Evolutionary conservation across 2,888 invertebrate species (phyloP).

Genomic region (Lasiommata megera): DNA sequence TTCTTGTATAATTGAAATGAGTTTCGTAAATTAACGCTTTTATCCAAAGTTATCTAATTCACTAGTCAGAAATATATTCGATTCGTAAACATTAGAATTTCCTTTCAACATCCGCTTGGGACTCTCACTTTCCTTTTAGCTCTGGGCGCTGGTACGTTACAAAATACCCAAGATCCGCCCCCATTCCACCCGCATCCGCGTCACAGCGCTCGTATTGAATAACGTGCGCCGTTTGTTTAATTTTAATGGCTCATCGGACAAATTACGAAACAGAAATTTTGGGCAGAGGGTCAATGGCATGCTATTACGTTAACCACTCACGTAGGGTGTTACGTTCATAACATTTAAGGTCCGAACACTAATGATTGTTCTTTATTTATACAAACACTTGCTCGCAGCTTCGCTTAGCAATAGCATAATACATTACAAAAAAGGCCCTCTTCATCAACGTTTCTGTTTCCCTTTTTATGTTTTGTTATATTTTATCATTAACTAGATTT

Average conservation of each 20-base stretch:
- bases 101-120: conserved; percentile 41
- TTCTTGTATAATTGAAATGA: too few species aligned
- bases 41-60: background rate
- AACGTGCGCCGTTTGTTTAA: conserved; percentile 49
- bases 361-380: background rate
- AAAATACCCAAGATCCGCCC: conserved; percentile 58
- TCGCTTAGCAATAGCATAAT: too few species aligned
- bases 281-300: conserved; percentile 26
- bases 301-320: conserved; percentile 20
- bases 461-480: too few species aligned
- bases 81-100: conserved; percentile 18
- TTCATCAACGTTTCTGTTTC: too few species aligned
- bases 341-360: background rate
- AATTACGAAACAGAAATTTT: conserved; percentile 27
- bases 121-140: conserved; percentile 52
- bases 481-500: too few species aligned
- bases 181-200: conserved; percentile 45
- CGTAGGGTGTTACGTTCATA: conserved; percentile 6
- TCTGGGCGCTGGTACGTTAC: conserved; percentile 45
- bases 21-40: too few species aligned
- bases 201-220: conserved; percentile 38
- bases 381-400: background rate
- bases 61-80: background rate
- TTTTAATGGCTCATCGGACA: conserved; percentile 43
- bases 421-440: too few species aligned